Percentiles rank a stretch among this genome's conserved stretches.
phyloP scores from a whole-genome alignment of 2,113 vertebrate genomes.

The Pedetes capensis region DNA sequence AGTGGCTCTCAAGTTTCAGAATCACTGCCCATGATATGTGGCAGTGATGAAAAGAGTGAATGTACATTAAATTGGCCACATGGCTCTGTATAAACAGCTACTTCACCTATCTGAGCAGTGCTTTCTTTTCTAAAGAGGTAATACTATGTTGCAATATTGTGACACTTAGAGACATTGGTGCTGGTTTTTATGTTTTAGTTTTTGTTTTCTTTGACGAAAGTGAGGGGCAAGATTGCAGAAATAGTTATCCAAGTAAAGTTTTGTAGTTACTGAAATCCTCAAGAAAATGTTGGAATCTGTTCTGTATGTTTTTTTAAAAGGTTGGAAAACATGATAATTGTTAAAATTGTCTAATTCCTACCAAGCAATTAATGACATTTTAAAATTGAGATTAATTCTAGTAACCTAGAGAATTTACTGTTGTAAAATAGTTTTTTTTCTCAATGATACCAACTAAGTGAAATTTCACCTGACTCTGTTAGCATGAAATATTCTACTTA shows the following conservation, averaged over 20 bases:
- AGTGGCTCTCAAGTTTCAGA: not conserved
- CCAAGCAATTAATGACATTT: not conserved
- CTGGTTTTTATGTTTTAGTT: not conserved
- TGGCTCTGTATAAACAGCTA: not conserved
- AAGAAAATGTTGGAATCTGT: slow-evolving; percentile 14
- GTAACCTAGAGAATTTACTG: not conserved
- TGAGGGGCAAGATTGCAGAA: not conserved
- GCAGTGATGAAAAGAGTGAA: not conserved
- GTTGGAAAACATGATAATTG: not conserved
- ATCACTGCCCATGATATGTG: not conserved
- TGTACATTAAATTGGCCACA: not conserved
- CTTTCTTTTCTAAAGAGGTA: not conserved
- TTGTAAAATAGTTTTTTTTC: not conserved
- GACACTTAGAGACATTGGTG: not conserved
- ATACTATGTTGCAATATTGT: not conserved
- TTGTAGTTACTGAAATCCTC: not conserved
- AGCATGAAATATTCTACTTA: not conserved
- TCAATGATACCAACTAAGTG: not conserved
- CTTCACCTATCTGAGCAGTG: not conserved
- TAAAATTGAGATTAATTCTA: not conserved
- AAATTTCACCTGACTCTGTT: not conserved
- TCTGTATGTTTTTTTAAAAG: slow-evolving; percentile 7
- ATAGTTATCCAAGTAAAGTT: not conserved
- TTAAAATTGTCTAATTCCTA: not conserved
- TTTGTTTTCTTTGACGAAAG: not conserved